Evolutionary conservation across 2,113 vertebrate genomes (phyloP), one percentile per base, ranked within the genome.

Genomic region (Gadus macrocephalus): DNA sequence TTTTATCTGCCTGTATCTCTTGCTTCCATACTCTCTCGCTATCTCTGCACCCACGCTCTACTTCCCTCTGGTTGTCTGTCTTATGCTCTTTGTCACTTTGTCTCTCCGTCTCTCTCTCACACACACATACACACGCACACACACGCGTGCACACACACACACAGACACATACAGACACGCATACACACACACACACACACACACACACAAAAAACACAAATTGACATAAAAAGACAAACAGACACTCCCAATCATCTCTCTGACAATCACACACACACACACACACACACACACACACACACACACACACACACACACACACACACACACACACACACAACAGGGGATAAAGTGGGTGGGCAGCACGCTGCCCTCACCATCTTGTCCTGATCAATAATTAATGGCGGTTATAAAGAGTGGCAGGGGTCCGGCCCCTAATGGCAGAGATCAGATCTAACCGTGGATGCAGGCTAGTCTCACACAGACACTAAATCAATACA

Each of bases 341-440:
- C 14, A 56, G 15, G 19, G 27, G 58, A 58, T 58, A 58, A 53
- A 9, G 42, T 42, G 56, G 28, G 65, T 22, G 15, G 55, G 27
- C 6, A 53, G 63, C 69, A 38, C 28, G 27, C 55, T 72, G 69
- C 53, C 53, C 9, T 35, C 31, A 58, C 71, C 69, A 68, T 68
- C 69, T 63, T 71, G 56, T 28, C 55, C 27, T 65, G 65, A 79
- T 75, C 77, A 69, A 79, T 79, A 65, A 71, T 68, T 71, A 78
- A 78, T 64, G 63, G 38, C n/a, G 22, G 27, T 20, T 17, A 28
- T 58, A 70, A 66, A 70, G 27, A 65, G 65, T n/a, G 19, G 15
- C 11, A 17, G 65, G 15, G 58, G 65, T 19, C 3, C 55, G 1
- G 17, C 9, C 3, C 15, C 12, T 49, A 49, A 49, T 49, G 42